A percentile compares a stretch with the other conserved stretches of the same genome.
phyloP scores from a whole-genome alignment of 2,113 vertebrate species.

The Malurus melanocephalus region DNA sequence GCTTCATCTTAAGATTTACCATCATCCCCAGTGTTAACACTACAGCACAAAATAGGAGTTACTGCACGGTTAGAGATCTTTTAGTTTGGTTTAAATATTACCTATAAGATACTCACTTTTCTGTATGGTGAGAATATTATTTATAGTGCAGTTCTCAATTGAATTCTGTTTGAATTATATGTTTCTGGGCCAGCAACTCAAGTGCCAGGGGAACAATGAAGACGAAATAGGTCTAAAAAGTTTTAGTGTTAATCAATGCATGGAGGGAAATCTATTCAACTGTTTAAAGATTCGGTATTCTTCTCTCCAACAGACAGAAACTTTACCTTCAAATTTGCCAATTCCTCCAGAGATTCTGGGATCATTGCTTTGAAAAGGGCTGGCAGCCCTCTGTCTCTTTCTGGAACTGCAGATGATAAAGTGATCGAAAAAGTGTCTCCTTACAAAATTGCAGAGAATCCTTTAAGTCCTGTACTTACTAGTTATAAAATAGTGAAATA shows the following conservation, averaged over 20 bases:
- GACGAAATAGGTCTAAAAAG: slow-evolving; percentile 43
- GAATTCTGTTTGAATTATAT: slow-evolving; percentile 29
- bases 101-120: neutral
- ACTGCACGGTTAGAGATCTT: neutral
- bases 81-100: slow-evolving; percentile 15
- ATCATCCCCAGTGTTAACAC: neutral
- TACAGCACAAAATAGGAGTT: neutral
- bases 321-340: neutral
- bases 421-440: neutral
- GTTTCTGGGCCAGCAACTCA: slow-evolving; percentile 33
- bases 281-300: slow-evolving; percentile 28
- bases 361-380: neutral
- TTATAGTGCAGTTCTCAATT: slow-evolving; percentile 28
- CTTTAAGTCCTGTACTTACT: neutral
- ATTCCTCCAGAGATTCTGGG: neutral
- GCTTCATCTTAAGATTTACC: neutral
- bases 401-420: neutral
- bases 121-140: neutral
- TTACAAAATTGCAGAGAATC: neutral
- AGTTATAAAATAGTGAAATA: too few relatives aligned
- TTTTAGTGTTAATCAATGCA: slow-evolving; percentile 55
- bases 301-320: neutral
- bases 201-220: slow-evolving; percentile 7
- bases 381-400: neutral
- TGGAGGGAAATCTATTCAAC: slow-evolving; percentile 32